These are phyloP conservation scores for Sitta carolinensis DNA, from an alignment of 2,797 vertebrate species.

Conservation along the genomic window DNA sequence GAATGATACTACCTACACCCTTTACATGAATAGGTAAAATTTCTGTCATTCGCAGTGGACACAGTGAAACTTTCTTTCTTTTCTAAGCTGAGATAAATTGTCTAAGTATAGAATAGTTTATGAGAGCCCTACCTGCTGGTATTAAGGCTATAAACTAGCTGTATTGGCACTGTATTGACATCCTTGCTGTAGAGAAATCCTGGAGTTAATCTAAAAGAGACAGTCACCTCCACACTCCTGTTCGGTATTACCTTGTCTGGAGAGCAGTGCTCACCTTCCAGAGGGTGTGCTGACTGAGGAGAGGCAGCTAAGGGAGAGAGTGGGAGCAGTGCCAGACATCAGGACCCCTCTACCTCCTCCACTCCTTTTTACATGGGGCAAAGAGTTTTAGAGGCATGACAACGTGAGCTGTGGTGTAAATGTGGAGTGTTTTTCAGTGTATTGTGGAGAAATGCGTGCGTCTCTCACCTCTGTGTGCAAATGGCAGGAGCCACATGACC, in stretches of 20 bases:
- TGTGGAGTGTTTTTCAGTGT: neutral
- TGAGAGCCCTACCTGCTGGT: neutral
- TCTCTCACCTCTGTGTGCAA: neutral
- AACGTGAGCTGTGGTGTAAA: neutral
- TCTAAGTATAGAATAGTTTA: neutral
- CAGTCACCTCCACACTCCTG: neutral
- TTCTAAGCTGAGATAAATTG: neutral
- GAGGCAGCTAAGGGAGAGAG: neutral
- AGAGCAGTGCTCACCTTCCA: accelerated
- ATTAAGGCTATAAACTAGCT: neutral
- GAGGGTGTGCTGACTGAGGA: neutral
- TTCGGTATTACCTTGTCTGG: neutral
- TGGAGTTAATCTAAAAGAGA: neutral
- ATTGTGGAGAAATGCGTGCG: neutral
- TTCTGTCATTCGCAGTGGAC: neutral
- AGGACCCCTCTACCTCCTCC: neutral
- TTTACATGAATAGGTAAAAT: neutral
- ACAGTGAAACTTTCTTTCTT: neutral
- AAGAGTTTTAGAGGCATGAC: neutral
- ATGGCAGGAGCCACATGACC: neutral
- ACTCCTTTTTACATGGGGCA: neutral
- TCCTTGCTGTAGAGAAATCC: neutral
- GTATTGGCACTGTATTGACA: neutral
- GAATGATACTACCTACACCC: neutral
- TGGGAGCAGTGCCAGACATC: neutral